Evolutionary conservation across 2,797 vertebrate species (phyloP).

Genomic region (Myotis myotis): DNA sequence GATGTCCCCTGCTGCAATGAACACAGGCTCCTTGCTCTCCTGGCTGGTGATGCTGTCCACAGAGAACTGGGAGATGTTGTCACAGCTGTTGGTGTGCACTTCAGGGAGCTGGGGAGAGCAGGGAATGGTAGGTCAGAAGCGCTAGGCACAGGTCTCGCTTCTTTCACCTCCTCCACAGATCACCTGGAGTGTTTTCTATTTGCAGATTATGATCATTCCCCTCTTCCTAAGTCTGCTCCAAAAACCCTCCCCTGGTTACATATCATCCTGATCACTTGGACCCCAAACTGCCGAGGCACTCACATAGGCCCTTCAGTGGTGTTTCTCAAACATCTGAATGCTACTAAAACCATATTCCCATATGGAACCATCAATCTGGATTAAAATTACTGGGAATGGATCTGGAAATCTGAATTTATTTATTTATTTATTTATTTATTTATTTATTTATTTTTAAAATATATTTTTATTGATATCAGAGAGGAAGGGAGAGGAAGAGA

Average conservation of each 20-base stretch:
- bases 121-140: not conserved
- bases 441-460: too few relatives aligned
- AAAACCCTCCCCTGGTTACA: not conserved
- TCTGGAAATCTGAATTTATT: not conserved
- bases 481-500: too few relatives aligned
- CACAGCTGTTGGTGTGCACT: conserved; percentile 95
- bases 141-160: not conserved
- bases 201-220: not conserved
- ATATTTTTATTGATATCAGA: too few relatives aligned
- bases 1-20: conserved; percentile 97
- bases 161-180: not conserved
- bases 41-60: conserved; percentile 98
- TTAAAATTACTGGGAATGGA: not conserved
- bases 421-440: not conserved
- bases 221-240: not conserved
- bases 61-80: conserved; percentile 99
- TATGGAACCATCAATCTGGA: not conserved
- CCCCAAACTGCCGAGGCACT: not conserved
- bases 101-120: conserved; percentile 89
- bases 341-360: not conserved
- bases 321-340: not conserved
- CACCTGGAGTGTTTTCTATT: not conserved
- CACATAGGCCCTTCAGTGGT: not conserved
- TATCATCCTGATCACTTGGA: not conserved
- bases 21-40: conserved; percentile 96